phyloP scores from a whole-genome alignment of 2,888 invertebrate genomes.

The Xylota segnis region DNA sequence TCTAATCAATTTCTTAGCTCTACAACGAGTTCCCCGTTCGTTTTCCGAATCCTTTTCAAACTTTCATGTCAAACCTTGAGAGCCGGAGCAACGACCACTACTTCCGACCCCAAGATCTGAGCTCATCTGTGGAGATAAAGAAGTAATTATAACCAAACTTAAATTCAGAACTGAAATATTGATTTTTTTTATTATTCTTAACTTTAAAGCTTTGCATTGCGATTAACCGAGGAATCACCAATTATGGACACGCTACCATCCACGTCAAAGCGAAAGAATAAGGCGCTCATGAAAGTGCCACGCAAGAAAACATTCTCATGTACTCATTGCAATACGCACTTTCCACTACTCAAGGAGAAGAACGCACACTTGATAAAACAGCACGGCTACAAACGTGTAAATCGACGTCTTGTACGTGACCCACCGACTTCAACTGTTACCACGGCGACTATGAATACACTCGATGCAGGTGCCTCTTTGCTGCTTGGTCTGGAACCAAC shows the following conservation, averaged over 20 bases:
- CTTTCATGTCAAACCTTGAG: conserved; percentile 78
- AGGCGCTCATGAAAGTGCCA: conserved; percentile 57
- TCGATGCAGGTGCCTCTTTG: conserved; percentile 58
- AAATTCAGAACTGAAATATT: neutral
- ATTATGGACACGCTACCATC: conserved; percentile 78
- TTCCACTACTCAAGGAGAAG: conserved; percentile 82
- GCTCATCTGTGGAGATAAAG: conserved; percentile 79
- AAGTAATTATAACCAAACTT: conserved; percentile 77
- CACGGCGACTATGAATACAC: conserved; percentile 72
- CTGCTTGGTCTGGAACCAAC: conserved; percentile 70
- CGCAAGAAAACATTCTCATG: conserved; percentile 83
- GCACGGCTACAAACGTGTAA: conserved; percentile 83
- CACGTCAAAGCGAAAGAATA: conserved; percentile 77
- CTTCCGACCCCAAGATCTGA: conserved; percentile 82
- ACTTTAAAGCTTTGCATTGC: conserved; percentile 77
- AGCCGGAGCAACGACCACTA: conserved; percentile 83
- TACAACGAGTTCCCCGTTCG: conserved; percentile 83
- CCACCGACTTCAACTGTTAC: conserved; percentile 77
- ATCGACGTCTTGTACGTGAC: conserved; percentile 82
- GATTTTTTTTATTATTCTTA: neutral
- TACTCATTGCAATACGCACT: conserved; percentile 82
- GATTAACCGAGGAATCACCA: conserved; percentile 78
- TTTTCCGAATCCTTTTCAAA: conserved; percentile 79
- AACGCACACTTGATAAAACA: conserved; percentile 83
- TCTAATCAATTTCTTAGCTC: conserved; percentile 78